Base-by-base conservation (phyloP, 2,888 invertebrate genomes). In the Rhogogaster chlorosoma region DNA sequence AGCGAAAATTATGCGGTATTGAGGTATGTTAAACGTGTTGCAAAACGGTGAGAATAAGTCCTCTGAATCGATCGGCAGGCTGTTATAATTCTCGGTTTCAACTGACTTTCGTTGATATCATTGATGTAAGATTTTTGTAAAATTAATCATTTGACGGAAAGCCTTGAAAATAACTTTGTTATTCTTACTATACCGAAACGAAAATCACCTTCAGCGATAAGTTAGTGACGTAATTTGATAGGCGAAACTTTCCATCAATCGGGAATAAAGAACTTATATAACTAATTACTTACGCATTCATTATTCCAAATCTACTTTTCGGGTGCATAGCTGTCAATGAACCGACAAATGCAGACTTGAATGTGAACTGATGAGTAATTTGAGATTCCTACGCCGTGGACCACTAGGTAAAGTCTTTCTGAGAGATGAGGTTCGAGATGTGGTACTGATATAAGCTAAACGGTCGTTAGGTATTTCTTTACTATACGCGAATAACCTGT, bases 381-480 rank as follows among this genome's bases (percentile, higher is more conserved):
- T 10, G 61, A 61, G 61, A 26, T n/a, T n/a, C n/a, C 36, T 71
- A 71, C 70, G 38, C 32, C n/a, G 38, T 10, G 70, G n/a, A 71
- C 36, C 70, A 71, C 70, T 71, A 38, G 70, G n/a, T n/a, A 36
- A 71, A 71, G 70, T 71, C 70, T 71, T 71, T 36, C 32, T 32
- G 70, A 61, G 32, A 71, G 70, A n/a, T 36, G 70, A 7, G 36
- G 70, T 71, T 71, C 70, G n/a, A 36, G 18, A n/a, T 32, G 38
- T 36, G 70, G 36, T 71, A 71, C 70, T 71, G 70, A 71, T 61
- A 61, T 61, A 61, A 61, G 61, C 26, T 71, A 71, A 71, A 71
- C 70, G n/a, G 38, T n/a, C 70, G 36, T 29, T 29, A 29, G 67
- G 18, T 71, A n/a, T 71, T 71, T 71, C 22, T 71, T 71, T 29